Evolutionary conservation across 2,888 invertebrate species (phyloP).

Genomic region (Endomychus coccineus): DNA sequence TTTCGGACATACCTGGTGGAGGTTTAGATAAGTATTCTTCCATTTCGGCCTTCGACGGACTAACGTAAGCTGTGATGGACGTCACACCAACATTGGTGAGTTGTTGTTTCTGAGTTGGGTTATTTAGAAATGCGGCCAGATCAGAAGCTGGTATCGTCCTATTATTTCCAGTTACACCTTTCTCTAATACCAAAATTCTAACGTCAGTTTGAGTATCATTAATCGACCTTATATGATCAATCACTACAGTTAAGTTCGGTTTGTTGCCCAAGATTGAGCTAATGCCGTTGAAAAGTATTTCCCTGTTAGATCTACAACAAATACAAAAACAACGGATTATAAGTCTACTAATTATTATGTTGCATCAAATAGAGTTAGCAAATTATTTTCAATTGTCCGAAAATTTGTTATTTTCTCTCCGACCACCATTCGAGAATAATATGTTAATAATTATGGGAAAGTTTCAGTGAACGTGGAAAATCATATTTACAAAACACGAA

Average conservation of each 20-base stretch:
- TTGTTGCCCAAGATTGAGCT: constrained; percentile 72
- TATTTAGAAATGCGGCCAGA: constrained; percentile 61
- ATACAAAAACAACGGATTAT: too few relatives aligned
- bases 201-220: constrained; percentile 72
- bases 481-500: too few relatives aligned
- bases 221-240: constrained; percentile 70
- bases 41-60: constrained; percentile 69
- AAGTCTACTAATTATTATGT: too few relatives aligned
- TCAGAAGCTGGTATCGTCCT: constrained; percentile 68
- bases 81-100: constrained; percentile 65
- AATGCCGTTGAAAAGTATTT: constrained; percentile 59
- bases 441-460: too few relatives aligned
- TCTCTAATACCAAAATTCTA: constrained; percentile 66
- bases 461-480: too few relatives aligned
- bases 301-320: constrained; percentile 57
- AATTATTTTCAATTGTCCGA: too few relatives aligned
- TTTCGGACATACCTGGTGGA: constrained; percentile 52
- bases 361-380: too few relatives aligned
- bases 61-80: constrained; percentile 63
- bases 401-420: too few relatives aligned
- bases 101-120: constrained; percentile 63
- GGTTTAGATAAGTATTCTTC: constrained; percentile 85
- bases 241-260: constrained; percentile 70
- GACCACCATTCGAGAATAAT: too few relatives aligned
- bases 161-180: constrained; percentile 55